Percentiles rank a stretch among this genome's conserved stretches.
Conservation (phyloP, 2,113 vertebrate species). For the Delphinapterus leucas region DNA sequence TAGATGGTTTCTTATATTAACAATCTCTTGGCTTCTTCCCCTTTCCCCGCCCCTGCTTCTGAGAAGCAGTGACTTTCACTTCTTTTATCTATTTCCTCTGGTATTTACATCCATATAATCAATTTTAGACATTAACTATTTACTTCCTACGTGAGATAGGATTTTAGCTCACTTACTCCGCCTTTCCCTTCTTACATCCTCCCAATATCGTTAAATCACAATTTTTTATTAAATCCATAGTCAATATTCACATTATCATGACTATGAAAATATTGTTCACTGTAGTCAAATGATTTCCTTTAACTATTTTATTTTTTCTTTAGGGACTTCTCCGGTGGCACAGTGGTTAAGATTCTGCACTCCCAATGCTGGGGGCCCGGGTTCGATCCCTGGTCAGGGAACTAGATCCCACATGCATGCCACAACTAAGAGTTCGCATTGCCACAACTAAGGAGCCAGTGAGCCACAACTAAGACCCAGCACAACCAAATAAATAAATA, state of each 20-base stretch:
- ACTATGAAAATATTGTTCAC: conserved; percentile 27
- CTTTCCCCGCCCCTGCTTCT: not conserved
- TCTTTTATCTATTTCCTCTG: conserved; percentile 5
- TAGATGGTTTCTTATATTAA: not conserved
- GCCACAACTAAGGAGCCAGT: no score
- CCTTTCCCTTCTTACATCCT: not conserved
- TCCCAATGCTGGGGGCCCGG: no score
- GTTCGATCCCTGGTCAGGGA: no score
- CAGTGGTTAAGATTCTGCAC: no score
- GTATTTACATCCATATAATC: not conserved
- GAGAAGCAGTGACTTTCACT: not conserved
- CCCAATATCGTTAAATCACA: not conserved
- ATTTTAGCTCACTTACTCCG: conserved; percentile 4
- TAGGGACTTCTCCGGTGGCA: no score
- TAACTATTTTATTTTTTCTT: not conserved
- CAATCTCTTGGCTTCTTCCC: not conserved
- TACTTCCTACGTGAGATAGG: not conserved
- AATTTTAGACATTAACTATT: not conserved
- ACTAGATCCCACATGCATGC: no score
- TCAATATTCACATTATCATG: not conserved
- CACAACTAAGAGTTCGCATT: no score
- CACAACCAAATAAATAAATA: no score
- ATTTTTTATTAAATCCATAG: conserved; percentile 8
- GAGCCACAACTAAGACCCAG: no score
- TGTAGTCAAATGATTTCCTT: not conserved